A percentile compares a stretch with the other conserved stretches of the same genome.
phyloP scores from a whole-genome alignment of 2,888 invertebrate species.

The Agrochola circellaris region DNA sequence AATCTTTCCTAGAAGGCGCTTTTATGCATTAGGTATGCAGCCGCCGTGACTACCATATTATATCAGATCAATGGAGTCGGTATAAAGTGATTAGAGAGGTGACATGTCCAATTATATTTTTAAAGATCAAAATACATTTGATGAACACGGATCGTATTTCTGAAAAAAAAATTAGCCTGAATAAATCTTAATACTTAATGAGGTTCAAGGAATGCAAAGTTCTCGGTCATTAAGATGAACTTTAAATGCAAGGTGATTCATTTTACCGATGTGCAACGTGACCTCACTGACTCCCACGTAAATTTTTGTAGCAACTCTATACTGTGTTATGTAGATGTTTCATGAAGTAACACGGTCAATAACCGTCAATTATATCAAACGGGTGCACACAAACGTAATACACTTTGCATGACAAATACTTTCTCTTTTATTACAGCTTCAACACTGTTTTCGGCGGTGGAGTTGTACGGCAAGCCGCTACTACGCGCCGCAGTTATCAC shows the following conservation, averaged over 20 bases:
- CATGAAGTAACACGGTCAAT: slow-evolving; percentile 64
- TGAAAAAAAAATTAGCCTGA: neutral
- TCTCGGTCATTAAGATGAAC: slow-evolving; percentile 80
- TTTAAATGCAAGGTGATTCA: slow-evolving; percentile 83
- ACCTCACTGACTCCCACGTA: slow-evolving; percentile 77
- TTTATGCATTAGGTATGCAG: slow-evolving; percentile 83
- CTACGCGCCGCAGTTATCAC: slow-evolving; percentile 88
- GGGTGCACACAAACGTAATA: slow-evolving; percentile 64
- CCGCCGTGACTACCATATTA: slow-evolving; percentile 81
- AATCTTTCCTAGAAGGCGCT: slow-evolving; percentile 88
- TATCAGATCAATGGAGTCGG: slow-evolving; percentile 59
- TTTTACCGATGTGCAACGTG: slow-evolving; percentile 73
- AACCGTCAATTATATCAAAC: slow-evolving; percentile 64
- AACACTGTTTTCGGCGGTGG: slow-evolving; percentile 91
- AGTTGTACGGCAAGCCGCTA: slow-evolving; percentile 92
- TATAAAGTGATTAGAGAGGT: slow-evolving; percentile 60
- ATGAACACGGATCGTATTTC: neutral
- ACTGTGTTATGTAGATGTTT: slow-evolving; percentile 64
- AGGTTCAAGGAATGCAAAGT: slow-evolving; percentile 70
- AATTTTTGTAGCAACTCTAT: slow-evolving; percentile 66
- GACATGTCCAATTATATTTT: slow-evolving; percentile 42
- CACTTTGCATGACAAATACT: slow-evolving; percentile 67
- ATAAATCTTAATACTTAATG: slow-evolving; percentile 4
- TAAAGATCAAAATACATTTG: slow-evolving; percentile 27
- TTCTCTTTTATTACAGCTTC: slow-evolving; percentile 86